Conservation (phyloP, 2,888 invertebrate species). For the Lasioglossum figueresi region DNA sequence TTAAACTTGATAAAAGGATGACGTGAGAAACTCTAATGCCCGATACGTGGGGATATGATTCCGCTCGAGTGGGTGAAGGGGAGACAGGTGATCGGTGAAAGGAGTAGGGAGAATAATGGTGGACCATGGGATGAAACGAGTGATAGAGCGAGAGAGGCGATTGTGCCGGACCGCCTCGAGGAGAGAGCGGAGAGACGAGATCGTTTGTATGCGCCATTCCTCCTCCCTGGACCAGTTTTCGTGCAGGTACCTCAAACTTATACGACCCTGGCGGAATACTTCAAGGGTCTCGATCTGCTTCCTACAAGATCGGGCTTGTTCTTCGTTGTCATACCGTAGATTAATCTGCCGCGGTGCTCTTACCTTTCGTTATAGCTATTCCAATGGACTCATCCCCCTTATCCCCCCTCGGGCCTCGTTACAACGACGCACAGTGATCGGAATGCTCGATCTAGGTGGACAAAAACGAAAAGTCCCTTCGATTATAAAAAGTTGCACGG, state of each 20-base stretch:
- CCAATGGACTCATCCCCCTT: not conserved
- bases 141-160: constrained; percentile 10
- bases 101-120: constrained; percentile 57
- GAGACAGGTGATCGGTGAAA: constrained; percentile 61
- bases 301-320: constrained; percentile 57
- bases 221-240: constrained; percentile 71
- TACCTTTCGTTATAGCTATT: constrained; percentile 22
- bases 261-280: constrained; percentile 67
- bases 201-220: constrained; percentile 70
- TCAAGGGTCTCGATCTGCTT: constrained; percentile 61
- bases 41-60: constrained; percentile 63
- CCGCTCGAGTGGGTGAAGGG: constrained; percentile 34
- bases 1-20: constrained; percentile 74
- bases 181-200: constrained; percentile 67
- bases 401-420: not conserved
- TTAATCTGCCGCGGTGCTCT: constrained; percentile 50
- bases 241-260: constrained; percentile 67
- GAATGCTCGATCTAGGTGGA: constrained; percentile 5
- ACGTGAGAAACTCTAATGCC: constrained; percentile 76
- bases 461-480: not conserved
- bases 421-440: not conserved
- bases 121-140: constrained; percentile 28
- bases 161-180: constrained; percentile 45
- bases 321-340: constrained; percentile 53
- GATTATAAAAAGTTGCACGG: not conserved